Evolutionary conservation across 2,113 vertebrate species (phyloP).

Genomic region (Gadus chalcogrammus): DNA sequence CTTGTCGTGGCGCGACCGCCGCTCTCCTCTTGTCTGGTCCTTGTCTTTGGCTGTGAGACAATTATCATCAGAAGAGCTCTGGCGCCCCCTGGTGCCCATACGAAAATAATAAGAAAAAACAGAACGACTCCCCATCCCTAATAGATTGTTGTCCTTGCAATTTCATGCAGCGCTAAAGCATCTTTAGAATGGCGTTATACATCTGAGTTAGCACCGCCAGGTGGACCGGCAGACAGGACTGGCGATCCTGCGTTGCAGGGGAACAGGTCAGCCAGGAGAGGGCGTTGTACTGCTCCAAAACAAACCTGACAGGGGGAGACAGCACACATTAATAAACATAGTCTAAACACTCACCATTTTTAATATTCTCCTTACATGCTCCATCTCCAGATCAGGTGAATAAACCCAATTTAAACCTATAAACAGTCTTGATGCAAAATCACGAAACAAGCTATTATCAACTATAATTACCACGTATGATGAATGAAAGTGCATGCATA

Average conservation of each 20-base stretch:
- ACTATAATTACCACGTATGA: too few species aligned
- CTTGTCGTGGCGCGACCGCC: background rate
- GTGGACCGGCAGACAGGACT: constrained; percentile 98
- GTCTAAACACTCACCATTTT: too few species aligned
- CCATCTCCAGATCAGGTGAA: too few species aligned
- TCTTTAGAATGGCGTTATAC: constrained; percentile 98
- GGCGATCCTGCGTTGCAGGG: constrained; percentile 95
- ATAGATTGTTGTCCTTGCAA: constrained; percentile 28
- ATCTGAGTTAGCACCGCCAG: constrained; percentile 96
- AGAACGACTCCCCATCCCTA: constrained; percentile 6
- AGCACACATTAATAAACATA: background rate
- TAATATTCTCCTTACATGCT: too few species aligned
- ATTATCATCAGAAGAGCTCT: constrained; percentile 41
- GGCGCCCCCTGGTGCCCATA: constrained; percentile 55
- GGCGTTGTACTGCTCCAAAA: constrained; percentile 99
- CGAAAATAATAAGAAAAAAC: constrained; percentile 33
- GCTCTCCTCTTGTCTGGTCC: constrained; percentile 23
- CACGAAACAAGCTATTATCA: too few species aligned
- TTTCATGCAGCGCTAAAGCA: constrained; percentile 73
- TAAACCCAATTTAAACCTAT: too few species aligned
- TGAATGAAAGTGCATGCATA: too few species aligned
- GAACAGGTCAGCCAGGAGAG: constrained; percentile 99
- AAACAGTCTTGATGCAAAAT: too few species aligned
- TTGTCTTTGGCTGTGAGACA: constrained; percentile 31
- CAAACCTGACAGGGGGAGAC: constrained; percentile 78